Evolutionary conservation across 2,888 invertebrate genomes (phyloP), one percentile per base, ranked within the genome.

Genomic region (Pammene fasciana): DNA sequence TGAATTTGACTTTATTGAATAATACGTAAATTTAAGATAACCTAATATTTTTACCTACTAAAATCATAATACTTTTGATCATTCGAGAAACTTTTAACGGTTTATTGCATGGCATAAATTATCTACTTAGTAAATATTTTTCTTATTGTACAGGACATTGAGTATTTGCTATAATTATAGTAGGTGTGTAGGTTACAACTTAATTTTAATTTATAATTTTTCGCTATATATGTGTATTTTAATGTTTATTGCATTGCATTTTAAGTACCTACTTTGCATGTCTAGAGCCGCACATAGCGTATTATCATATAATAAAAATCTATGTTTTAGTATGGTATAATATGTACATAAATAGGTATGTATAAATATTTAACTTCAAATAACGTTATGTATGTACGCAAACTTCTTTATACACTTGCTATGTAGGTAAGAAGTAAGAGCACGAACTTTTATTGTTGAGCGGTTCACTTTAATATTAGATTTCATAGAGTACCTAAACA

Each of bases 141-240:
- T 41, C 34, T 50, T 1, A 43, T 11, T 52, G 14, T 62, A 52
- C 41, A 18, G 48, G 26, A 13, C 13, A 38, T 41, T 56, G 26
- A 48, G 5, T n/a, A 2, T 61, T 11, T 8, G n/a, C 16, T n/a
- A 46, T 38, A 18, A 11, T 54, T 38, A 26, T 48, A 13, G 45
- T n/a, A 43, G 43, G 45, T 55, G 6, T 34, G 34, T 55, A n/a
- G n/a, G n/a, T n/a, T n/a, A 36, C 26, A 26, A 26, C 26, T 26
- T 14, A 13, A 3, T 62, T 26, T 34, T 14, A 43, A 43, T 11
- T 43, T 13, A 4, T 14, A 55, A 18, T 64, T 52, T n/a, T 46
- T 36, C 64, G 64, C 64, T 68, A 65, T 68, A 59, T 52, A 52
- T 65, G 26, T 68, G 52, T 59, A 18, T 43, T 38, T 60, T 7